Conservation (phyloP, 2,797 vertebrate species). For the Cynodonichthys magdalenae region DNA sequence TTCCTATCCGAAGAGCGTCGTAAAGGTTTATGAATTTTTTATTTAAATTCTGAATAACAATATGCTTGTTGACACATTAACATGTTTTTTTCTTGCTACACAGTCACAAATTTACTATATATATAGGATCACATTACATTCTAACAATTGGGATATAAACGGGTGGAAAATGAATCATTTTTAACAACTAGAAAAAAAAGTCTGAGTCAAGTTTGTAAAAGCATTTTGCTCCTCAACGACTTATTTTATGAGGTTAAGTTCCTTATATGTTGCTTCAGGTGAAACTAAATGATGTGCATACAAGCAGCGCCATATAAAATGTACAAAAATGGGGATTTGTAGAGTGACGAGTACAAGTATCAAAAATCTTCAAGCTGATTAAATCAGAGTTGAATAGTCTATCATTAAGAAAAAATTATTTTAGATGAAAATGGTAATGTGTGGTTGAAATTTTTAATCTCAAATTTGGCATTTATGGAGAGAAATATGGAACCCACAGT, state of each 20-base stretch:
- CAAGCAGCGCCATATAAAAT: constrained; percentile 7
- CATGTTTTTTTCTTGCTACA: not conserved
- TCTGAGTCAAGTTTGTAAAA: not conserved
- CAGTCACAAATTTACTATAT: not conserved
- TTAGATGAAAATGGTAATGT: not conserved
- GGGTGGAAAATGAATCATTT: too few species aligned
- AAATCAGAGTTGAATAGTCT: not conserved
- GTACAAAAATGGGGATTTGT: not conserved
- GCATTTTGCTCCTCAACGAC: not conserved
- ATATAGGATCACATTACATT: not conserved
- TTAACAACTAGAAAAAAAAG: too few species aligned
- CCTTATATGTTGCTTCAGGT: not conserved
- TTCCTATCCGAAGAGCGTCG: too few species aligned
- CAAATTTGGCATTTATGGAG: not conserved
- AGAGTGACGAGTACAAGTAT: constrained; percentile 1
- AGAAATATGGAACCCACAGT: not conserved
- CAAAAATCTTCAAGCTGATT: not conserved
- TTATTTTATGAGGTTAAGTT: not conserved
- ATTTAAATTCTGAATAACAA: not conserved
- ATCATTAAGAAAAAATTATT: not conserved
- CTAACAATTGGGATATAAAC: too few species aligned
- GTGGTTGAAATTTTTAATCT: not conserved
- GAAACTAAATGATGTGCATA: not conserved
- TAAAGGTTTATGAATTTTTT: not conserved
- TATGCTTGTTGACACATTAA: not conserved